These are phyloP conservation scores for Sycophila sp. DNA, from an alignment of 1,140 invertebrate genomes.

Conservation along the genomic window DNA sequence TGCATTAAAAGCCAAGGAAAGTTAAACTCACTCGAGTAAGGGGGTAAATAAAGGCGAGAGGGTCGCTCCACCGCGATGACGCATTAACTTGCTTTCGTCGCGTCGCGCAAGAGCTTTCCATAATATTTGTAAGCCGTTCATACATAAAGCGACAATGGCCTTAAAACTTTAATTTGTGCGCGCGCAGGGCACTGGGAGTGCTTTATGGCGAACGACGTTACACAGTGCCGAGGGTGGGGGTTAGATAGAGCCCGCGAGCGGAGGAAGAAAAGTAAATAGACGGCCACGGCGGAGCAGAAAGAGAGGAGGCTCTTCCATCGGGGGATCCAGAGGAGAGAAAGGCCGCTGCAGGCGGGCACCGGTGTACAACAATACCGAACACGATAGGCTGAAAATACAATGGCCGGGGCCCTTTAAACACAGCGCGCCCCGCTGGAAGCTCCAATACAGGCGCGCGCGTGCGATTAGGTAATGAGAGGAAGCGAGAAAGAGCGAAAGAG, in stretches of 20 bases:
- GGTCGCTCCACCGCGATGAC: too few relatives aligned
- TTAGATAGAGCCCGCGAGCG: background rate
- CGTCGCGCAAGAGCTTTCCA: constrained; percentile 3
- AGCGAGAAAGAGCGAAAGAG: background rate
- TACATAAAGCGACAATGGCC: constrained; percentile 1
- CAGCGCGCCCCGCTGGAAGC: background rate
- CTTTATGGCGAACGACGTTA: background rate
- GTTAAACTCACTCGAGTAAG: too few relatives aligned
- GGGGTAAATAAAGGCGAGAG: too few relatives aligned
- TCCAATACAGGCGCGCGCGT: background rate
- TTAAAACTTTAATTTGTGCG: constrained; percentile 8
- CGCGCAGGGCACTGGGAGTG: too few relatives aligned
- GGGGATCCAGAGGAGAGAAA: background rate
- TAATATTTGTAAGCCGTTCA: constrained; percentile 13
- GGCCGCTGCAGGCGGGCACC: background rate
- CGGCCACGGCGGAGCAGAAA: background rate
- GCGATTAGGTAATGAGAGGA: background rate
- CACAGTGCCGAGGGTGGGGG: background rate
- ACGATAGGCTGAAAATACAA: constrained; percentile 35
- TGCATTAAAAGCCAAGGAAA: too few relatives aligned
- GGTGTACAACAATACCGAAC: constrained; percentile 19
- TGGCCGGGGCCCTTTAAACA: constrained; percentile 30
- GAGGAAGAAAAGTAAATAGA: background rate
- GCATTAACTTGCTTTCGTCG: too few relatives aligned
- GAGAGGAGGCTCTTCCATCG: too few relatives aligned